These are phyloP conservation scores for Trachythela sp. DNA, from an alignment of 64 coral and sea anemone species.

Conservation along the genomic window DNA sequence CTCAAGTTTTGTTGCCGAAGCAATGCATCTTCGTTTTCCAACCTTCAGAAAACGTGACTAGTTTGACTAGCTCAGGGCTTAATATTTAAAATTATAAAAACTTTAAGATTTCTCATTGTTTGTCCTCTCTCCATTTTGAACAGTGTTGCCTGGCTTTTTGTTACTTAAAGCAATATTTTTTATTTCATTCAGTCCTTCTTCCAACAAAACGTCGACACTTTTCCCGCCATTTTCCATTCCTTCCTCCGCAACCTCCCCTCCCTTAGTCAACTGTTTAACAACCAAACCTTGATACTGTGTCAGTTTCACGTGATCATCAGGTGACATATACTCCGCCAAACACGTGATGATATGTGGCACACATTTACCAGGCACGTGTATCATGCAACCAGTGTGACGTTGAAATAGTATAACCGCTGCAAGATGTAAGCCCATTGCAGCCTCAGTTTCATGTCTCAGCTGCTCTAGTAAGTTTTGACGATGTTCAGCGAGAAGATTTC, in stretches of 20 bases:
- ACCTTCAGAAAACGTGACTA: too few relatives aligned
- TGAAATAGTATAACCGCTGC: constrained; percentile 78
- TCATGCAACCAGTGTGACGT: constrained; percentile 69
- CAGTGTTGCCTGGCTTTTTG: constrained; percentile 53
- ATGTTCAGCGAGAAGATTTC: constrained; percentile 71
- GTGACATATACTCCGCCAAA: constrained; percentile 49
- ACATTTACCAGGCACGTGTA: constrained; percentile 86
- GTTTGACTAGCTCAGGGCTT: too few relatives aligned
- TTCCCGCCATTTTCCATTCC: constrained; percentile 42
- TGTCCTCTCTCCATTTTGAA: neutral
- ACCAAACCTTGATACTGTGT: constrained; percentile 80
- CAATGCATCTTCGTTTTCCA: too few relatives aligned
- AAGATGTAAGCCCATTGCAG: constrained; percentile 89
- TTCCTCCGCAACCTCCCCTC: neutral
- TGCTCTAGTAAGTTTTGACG: constrained; percentile 79
- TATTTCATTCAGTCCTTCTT: constrained; percentile 58
- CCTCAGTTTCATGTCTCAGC: constrained; percentile 89
- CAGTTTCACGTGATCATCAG: constrained; percentile 65
- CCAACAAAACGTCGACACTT: constrained; percentile 40
- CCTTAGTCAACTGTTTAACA: constrained; percentile 71
- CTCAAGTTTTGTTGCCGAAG: too few relatives aligned
- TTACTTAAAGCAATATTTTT: constrained; percentile 71
- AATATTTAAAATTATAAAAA: too few relatives aligned
- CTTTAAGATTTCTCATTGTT: neutral
- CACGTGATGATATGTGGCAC: constrained; percentile 83